Conservation (phyloP, 2,888 invertebrate species). For the Drosophila seclusa region DNA sequence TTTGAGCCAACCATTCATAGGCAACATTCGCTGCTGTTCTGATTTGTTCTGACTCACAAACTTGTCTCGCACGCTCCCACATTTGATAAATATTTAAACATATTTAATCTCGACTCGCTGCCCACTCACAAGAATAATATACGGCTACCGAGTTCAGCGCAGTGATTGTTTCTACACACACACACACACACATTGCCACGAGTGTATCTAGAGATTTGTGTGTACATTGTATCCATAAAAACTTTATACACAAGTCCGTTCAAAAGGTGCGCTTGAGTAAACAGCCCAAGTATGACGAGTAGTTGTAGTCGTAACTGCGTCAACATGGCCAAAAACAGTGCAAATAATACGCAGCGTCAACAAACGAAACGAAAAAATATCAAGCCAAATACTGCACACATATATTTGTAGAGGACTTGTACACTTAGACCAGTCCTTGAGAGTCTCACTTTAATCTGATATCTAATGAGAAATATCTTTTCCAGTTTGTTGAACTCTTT, state of each 20-base stretch:
- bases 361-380: conserved; percentile 8
- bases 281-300: conserved; percentile 33
- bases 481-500: background rate
- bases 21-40: conserved; percentile 26
- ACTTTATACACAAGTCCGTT: conserved; percentile 12
- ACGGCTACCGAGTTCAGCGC: conserved; percentile 72
- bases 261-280: conserved; percentile 66
- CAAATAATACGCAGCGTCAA: conserved; percentile 14
- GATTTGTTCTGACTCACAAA: conserved; percentile 67
- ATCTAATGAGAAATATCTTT: background rate
- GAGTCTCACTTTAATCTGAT: background rate
- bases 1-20: conserved; percentile 7
- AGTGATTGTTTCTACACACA: conserved; percentile 39
- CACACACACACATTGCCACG: conserved; percentile 21
- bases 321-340: conserved; percentile 32
- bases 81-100: conserved; percentile 76
- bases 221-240: conserved; percentile 36
- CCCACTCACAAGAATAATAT: conserved; percentile 47
- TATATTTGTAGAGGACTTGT: conserved; percentile 36
- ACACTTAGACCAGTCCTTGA: background rate
- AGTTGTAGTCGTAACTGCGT: conserved; percentile 25
- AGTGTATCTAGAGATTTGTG: conserved; percentile 42
- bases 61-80: conserved; percentile 77
- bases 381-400: conserved; percentile 12
- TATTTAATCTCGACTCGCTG: conserved; percentile 63